Evolutionary conservation across 2,888 invertebrate species (phyloP), one percentile per base, ranked within the genome.

Genomic region (Lepeophtheirus nordmannii): DNA sequence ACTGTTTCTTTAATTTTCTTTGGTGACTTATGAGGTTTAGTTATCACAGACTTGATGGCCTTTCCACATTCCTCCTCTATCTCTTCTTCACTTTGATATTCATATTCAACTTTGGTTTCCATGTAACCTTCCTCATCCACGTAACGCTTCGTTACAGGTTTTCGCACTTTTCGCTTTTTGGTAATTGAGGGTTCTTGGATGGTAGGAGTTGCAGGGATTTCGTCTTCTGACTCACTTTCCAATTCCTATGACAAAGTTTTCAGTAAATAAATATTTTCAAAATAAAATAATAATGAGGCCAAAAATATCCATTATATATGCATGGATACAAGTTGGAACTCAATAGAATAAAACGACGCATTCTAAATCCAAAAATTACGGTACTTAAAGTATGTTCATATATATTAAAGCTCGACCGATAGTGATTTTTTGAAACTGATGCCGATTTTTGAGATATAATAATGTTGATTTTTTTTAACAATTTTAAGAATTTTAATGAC

Each of bases 191-290:
- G 53, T 17, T 46, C 53, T 46, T 14, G n/a, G 17, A 46, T 46
- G 1, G 53, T 46, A 3, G 53, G 53, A 14, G 53, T 46, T 14
- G 53, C 2, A n/a, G 53, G 53, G 8, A 46, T 46, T 46, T 46
- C 53, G 53, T 46, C 53, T 8, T 46, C 53, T 46, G 53, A 46
- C 53, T 46, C 53, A 46, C 53, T 46, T 17, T 46, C 53, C 53
- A 46, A 14, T 46, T 46, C 17, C 53, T 46, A 8, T 3, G 8
- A 46, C 53, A 14, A 46, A 46, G 30, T 30, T 30, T 30, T 30
- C 3, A 30, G 7, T 30, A 30, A 30, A 30, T 30, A 30, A 7
- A 30, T 30, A 30, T 30, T 5, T 30, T 30, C n/a, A n/a, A n/a
- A n/a, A n/a, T n/a, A n/a, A n/a, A n/a, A n/a, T n/a, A n/a, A n/a